Conservation (phyloP, 1,140 invertebrate species). For the Drosophila bocki region DNA sequence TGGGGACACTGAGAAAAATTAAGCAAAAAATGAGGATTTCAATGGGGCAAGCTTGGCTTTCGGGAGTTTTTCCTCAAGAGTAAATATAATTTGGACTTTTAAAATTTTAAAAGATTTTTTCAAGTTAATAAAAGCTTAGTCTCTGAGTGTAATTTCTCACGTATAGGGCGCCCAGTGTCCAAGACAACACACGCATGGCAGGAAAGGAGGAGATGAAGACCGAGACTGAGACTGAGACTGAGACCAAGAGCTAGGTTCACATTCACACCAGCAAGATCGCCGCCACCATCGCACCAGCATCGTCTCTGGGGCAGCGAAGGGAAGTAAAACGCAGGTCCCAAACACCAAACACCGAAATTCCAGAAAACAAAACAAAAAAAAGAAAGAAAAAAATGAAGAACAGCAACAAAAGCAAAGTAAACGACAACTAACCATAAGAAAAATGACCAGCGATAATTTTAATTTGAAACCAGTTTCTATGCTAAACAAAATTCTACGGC, state of each 20-base stretch:
- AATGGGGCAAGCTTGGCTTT: too few species aligned
- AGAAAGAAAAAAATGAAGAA: conserved; percentile 44
- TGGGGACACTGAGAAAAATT: not conserved
- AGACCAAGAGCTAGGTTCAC: conserved; percentile 30
- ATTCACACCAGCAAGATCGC: conserved; percentile 47
- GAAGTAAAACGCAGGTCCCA: conserved; percentile 72
- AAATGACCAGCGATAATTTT: conserved; percentile 85
- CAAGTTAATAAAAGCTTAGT: not conserved
- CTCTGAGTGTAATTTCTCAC: conserved; percentile 10
- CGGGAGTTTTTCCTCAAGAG: not conserved
- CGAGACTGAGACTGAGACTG: conserved; percentile 1
- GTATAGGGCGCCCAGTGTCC: conserved; percentile 21
- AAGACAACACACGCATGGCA: conserved; percentile 36
- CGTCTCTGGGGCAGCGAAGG: conserved; percentile 38
- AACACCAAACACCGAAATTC: conserved; percentile 60
- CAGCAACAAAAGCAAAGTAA: conserved; percentile 54
- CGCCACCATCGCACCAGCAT: conserved; percentile 24
- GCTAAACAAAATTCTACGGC: conserved; percentile 77
- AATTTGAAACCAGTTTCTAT: conserved; percentile 85
- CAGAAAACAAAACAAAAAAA: conserved; percentile 35
- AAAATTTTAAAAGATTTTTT: not conserved
- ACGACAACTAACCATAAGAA: conserved; percentile 83
- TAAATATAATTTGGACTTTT: not conserved
- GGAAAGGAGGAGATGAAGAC: conserved; percentile 7
- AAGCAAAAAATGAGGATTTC: too few species aligned